A percentile compares a stretch with the other conserved stretches of the same genome.
These are phyloP conservation scores for Crossocerus cetratus DNA, from an alignment of 2,888 invertebrate species.

Conservation along the genomic window DNA sequence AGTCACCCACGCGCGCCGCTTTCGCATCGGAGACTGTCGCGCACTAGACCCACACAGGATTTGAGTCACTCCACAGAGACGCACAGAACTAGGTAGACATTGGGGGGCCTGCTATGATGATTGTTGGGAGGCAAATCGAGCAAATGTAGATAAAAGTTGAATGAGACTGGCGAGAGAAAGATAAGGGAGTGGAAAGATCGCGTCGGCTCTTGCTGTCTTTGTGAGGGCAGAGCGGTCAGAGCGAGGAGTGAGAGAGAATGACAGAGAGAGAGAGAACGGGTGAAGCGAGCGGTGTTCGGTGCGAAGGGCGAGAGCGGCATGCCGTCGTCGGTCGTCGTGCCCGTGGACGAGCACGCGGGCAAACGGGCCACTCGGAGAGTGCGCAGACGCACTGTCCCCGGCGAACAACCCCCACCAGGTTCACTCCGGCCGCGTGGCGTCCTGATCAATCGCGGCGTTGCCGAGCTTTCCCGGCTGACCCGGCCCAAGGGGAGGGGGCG, in stretches of 20 bases:
- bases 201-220: too few species aligned
- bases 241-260: neutral
- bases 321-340: slow-evolving; percentile 14
- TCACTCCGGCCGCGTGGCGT: slow-evolving; percentile 74
- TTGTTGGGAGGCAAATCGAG: neutral
- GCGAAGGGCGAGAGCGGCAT: slow-evolving; percentile 2
- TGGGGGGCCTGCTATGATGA: too few species aligned
- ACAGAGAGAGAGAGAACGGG: neutral
- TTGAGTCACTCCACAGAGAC: too few species aligned
- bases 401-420: slow-evolving; percentile 61
- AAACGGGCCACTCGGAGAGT: slow-evolving; percentile 46
- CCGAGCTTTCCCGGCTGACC: slow-evolving; percentile 62
- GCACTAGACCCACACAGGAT: too few species aligned
- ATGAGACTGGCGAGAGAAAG: neutral
- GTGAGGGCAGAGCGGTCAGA: neutral
- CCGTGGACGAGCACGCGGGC: slow-evolving; percentile 63
- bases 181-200: neutral
- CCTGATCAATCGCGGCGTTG: slow-evolving; percentile 75
- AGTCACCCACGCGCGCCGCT: neutral
- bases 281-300: neutral
- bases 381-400: slow-evolving; percentile 71
- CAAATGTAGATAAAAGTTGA: too few species aligned
- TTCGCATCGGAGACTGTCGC: neutral
- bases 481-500: slow-evolving; percentile 34
- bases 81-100: too few species aligned